These are phyloP conservation scores for Ramphastos sulfuratus DNA, from an alignment of 2,113 vertebrate genomes.

Conservation along the genomic window DNA sequence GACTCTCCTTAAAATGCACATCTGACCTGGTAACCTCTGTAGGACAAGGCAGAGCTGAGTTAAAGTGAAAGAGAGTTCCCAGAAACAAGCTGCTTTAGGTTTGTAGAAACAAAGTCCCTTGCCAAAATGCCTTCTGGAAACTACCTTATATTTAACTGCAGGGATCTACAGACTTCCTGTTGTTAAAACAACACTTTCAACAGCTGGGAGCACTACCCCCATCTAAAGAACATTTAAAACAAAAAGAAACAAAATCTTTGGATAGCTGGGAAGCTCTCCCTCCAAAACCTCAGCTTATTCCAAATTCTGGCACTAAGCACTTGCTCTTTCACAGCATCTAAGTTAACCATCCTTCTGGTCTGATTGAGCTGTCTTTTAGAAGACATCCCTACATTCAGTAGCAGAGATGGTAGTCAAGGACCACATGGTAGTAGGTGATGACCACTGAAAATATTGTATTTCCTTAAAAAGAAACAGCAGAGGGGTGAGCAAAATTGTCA, in stretches of 20 bases:
- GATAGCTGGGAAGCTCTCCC: neutral
- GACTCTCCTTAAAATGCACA: neutral
- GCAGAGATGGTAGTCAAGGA: neutral
- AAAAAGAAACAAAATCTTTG: neutral
- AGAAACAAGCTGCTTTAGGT: neutral
- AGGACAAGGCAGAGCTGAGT: neutral
- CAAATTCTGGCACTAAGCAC: neutral
- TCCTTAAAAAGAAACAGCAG: neutral
- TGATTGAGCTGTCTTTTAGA: neutral
- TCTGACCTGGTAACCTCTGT: neutral
- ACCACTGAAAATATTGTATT: neutral
- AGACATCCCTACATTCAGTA: neutral
- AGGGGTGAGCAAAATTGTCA: neutral
- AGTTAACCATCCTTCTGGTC: neutral
- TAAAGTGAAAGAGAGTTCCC: neutral
- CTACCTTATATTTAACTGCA: neutral
- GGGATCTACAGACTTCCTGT: neutral
- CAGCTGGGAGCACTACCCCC: neutral
- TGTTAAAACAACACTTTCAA: neutral
- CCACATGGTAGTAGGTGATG: neutral
- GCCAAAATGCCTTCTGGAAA: neutral
- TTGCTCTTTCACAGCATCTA: neutral
- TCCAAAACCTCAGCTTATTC: neutral
- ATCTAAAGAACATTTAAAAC: neutral
- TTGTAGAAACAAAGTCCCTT: neutral